Evolutionary conservation across 2,797 vertebrate genomes (phyloP).

Genomic region (Peromyscus aztecus): DNA sequence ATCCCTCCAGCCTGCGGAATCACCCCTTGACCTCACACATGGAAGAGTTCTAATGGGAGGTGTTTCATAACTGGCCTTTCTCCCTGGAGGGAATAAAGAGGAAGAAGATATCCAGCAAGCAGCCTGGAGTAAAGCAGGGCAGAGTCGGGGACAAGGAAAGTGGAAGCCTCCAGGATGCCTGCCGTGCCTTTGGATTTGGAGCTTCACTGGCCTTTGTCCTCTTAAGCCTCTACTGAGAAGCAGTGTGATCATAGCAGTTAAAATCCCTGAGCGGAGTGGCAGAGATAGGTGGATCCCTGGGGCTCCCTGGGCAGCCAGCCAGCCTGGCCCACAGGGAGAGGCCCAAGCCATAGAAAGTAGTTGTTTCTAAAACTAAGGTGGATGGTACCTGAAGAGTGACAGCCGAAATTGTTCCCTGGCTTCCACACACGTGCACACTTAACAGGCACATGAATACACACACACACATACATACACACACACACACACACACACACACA

Average conservation of each 20-base stretch:
- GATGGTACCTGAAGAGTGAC: neutral
- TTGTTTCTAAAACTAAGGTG: neutral
- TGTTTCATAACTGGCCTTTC: slow-evolving; percentile 75
- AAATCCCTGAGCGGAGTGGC: neutral
- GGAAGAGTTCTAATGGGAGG: slow-evolving; percentile 57
- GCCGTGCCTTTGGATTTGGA: slow-evolving; percentile 49
- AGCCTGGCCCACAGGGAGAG: neutral
- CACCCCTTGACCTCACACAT: slow-evolving; percentile 53
- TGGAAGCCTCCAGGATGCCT: neutral
- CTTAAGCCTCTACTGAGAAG: neutral
- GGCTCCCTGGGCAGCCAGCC: neutral
- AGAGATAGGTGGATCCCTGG: neutral
- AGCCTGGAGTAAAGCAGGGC: neutral
- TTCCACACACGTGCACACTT: neutral
- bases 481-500: neutral
- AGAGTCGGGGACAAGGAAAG: neutral
- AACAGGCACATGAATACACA: neutral
- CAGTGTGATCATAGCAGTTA: neutral
- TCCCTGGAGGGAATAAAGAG: slow-evolving; percentile 46
- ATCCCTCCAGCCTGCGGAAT: neutral
- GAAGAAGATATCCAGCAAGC: slow-evolving; percentile 9
- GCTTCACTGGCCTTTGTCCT: neutral
- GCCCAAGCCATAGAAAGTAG: neutral
- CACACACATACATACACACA: neutral
- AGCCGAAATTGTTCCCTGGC: neutral